phyloP scores from a whole-genome alignment of 35 echinoderm and acorn worm species.

The Ophioderma brevispina region DNA sequence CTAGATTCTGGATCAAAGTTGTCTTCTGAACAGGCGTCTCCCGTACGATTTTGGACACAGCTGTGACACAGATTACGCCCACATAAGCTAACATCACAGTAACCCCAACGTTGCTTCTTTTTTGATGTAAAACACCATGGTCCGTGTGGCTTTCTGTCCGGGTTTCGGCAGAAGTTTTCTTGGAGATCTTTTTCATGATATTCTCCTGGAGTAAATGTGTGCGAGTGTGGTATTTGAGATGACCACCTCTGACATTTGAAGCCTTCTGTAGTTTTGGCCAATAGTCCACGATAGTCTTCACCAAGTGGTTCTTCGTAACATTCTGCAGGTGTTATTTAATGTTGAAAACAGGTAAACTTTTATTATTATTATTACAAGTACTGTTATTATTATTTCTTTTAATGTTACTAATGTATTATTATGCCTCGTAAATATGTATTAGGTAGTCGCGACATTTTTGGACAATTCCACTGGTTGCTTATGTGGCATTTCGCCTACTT shows the following conservation, averaged over 20 bases:
- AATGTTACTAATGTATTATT: too few relatives aligned
- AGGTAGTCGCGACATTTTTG: too few relatives aligned
- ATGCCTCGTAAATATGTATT: too few relatives aligned
- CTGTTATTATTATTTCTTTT: too few relatives aligned
- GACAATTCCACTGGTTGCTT: too few relatives aligned
- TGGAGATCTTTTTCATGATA: neutral
- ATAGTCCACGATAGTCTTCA: neutral
- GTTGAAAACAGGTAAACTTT: too few relatives aligned
- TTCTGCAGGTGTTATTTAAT: slow-evolving; percentile 70
- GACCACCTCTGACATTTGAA: neutral
- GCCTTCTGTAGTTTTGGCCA: neutral
- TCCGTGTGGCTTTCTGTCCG: neutral
- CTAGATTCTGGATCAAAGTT: too few relatives aligned
- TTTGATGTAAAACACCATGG: neutral
- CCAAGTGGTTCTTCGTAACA: neutral
- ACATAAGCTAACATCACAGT: neutral
- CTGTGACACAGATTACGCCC: too few relatives aligned
- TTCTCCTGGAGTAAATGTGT: neutral
- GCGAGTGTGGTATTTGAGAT: neutral
- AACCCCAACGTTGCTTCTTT: neutral
- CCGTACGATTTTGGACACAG: too few relatives aligned
- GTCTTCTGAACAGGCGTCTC: too few relatives aligned
- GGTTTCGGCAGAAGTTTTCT: neutral
- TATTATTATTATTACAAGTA: too few relatives aligned
- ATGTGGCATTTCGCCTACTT: too few relatives aligned